Conservation (phyloP, 2,113 vertebrate genomes). For the Sisor rabdophorus region DNA sequence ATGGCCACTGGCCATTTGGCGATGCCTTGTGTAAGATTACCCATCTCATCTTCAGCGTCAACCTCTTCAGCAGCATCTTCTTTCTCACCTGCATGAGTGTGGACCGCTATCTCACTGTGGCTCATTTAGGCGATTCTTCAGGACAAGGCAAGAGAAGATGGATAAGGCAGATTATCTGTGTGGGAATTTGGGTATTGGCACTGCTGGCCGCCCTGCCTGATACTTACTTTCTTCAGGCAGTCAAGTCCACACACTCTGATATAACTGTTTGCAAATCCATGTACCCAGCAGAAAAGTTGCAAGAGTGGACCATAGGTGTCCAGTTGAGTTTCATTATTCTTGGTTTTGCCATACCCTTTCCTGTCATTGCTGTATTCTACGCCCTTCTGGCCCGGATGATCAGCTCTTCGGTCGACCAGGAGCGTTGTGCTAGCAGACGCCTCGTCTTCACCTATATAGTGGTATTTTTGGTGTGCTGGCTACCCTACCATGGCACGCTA, state of each 20-base stretch:
- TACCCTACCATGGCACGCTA: conserved; percentile 80
- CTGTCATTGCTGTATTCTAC: conserved; percentile 78
- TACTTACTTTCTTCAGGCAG: conserved; percentile 81
- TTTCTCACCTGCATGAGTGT: conserved; percentile 88
- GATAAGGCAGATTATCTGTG: conserved; percentile 71
- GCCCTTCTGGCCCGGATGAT: conserved; percentile 75
- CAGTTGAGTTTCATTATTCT: conserved; percentile 80
- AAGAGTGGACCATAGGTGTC: conserved; percentile 81
- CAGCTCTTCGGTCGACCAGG: conserved; percentile 70
- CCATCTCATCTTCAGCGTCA: conserved; percentile 86
- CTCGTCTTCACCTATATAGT: conserved; percentile 82
- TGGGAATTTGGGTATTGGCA: conserved; percentile 83
- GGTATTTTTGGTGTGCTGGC: conserved; percentile 87
- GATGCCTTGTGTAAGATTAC: conserved; percentile 81
- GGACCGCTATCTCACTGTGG: conserved; percentile 82
- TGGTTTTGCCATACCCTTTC: conserved; percentile 83
- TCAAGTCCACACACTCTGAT: conserved; percentile 65
- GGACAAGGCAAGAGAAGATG: conserved; percentile 65
- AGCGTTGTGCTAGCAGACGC: conserved; percentile 74
- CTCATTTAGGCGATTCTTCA: conserved; percentile 60
- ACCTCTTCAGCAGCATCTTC: conserved; percentile 89
- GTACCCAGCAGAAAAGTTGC: conserved; percentile 74
- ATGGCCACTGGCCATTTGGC: conserved; percentile 85
- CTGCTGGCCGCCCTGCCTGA: conserved; percentile 78
- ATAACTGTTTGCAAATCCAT: conserved; percentile 77